These are phyloP conservation scores for Zaprionus lachaisei DNA, from an alignment of 1,140 invertebrate genomes.

Conservation along the genomic window DNA sequence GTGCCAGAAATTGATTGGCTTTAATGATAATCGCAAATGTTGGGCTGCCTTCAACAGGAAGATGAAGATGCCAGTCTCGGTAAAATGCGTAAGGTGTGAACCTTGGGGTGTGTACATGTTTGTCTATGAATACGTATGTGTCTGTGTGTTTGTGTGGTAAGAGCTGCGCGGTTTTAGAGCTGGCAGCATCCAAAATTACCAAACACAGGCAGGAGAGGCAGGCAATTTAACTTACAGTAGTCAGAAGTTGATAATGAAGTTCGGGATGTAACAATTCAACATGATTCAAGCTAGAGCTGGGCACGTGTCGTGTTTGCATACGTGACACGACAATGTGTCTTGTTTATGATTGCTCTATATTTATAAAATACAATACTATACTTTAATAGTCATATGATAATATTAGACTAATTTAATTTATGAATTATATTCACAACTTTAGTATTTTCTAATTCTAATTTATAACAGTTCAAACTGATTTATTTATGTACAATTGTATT, in stretches of 20 bases:
- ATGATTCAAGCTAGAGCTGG: neutral
- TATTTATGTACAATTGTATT: neutral
- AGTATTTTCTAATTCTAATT: no score
- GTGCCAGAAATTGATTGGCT: conserved; percentile 78
- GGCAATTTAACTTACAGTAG: conserved; percentile 48
- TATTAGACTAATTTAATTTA: neutral
- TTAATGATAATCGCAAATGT: conserved; percentile 74
- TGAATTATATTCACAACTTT: neutral
- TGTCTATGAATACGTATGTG: neutral
- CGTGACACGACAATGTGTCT: neutral
- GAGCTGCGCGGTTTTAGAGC: conserved; percentile 5
- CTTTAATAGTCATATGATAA: no score
- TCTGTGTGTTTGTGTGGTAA: neutral
- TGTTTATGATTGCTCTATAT: neutral
- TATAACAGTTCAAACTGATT: no score
- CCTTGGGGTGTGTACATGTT: conserved; percentile 7
- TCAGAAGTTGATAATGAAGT: conserved; percentile 12
- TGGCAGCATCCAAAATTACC: conserved; percentile 38
- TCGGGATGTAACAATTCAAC: neutral
- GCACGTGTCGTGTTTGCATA: neutral
- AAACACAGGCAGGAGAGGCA: conserved; percentile 28
- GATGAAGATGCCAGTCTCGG: conserved; percentile 22
- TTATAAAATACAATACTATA: no score
- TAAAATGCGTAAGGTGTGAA: conserved; percentile 54
- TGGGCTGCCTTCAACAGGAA: conserved; percentile 18